Evolutionary conservation across 2,797 vertebrate genomes (phyloP).

Genomic region (Choloepus didactylus): DNA sequence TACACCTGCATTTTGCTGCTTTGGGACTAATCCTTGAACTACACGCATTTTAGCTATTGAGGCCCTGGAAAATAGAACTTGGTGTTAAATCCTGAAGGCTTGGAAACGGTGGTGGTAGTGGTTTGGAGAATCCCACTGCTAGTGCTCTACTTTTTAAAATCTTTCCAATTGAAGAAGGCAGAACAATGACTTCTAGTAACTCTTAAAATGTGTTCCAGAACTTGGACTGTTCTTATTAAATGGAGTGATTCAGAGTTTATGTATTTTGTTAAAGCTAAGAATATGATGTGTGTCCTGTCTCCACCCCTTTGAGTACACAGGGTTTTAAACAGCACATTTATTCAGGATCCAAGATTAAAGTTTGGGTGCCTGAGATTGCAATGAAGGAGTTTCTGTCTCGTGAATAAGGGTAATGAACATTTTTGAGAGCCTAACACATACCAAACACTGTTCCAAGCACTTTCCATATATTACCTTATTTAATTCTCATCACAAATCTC

Average conservation of each 20-base stretch:
- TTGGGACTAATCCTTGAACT: background rate
- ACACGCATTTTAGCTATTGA: background rate
- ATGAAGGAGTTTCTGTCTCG: background rate
- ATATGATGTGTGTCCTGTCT: background rate
- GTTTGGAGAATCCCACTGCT: background rate
- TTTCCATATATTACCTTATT: background rate
- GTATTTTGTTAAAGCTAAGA: background rate
- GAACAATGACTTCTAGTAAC: background rate
- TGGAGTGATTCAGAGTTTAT: slow-evolving; percentile 12
- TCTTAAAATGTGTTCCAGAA: background rate
- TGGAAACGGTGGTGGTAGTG: background rate
- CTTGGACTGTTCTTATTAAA: slow-evolving; percentile 23
- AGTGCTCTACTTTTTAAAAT: no score
- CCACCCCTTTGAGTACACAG: background rate
- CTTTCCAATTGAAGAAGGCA: background rate
- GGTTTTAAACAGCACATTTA: slow-evolving; percentile 26
- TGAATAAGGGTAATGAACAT: no score
- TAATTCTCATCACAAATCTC: background rate
- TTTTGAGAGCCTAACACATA: background rate
- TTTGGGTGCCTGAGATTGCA: background rate
- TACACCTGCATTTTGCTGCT: background rate
- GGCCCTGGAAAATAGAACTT: background rate
- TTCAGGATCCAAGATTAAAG: background rate
- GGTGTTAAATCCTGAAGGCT: background rate
- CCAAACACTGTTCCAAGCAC: background rate